A percentile compares a stretch with the other conserved stretches of the same genome.
Evolutionary conservation across 2,797 vertebrate genomes (phyloP).

Genomic region (Anableps anableps): DNA sequence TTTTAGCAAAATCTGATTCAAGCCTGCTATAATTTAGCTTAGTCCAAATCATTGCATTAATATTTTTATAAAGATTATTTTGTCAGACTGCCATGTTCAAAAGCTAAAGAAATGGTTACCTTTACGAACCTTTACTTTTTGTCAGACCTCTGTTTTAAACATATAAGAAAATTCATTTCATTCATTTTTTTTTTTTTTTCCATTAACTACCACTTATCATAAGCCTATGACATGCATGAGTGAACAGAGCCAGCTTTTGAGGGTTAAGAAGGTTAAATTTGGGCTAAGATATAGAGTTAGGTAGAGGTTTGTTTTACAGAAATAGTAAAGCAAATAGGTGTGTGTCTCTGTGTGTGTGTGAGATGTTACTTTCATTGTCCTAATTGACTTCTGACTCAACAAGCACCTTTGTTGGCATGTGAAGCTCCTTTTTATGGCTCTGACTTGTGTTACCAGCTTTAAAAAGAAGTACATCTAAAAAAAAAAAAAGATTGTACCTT

Average conservation of each 20-base stretch:
- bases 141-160: background rate
- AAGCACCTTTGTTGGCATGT: conserved; percentile 65
- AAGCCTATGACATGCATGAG: background rate
- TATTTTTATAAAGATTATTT: background rate
- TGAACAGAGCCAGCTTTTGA: background rate
- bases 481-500: conserved; percentile 41
- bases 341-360: background rate
- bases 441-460: conserved; percentile 65
- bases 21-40: background rate
- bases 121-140: background rate
- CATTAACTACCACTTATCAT: background rate
- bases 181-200: background rate
- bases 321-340: background rate
- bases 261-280: background rate
- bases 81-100: background rate
- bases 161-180: background rate
- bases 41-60: background rate
- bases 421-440: conserved; percentile 53
- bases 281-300: background rate
- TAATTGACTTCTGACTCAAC: conserved; percentile 52
- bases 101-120: background rate
- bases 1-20: background rate
- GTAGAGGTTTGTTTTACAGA: background rate
- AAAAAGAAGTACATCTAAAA: conserved; percentile 60
- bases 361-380: conserved; percentile 22